phyloP scores from a whole-genome alignment of 2,888 invertebrate species.

The Polylopha cassiicola region DNA sequence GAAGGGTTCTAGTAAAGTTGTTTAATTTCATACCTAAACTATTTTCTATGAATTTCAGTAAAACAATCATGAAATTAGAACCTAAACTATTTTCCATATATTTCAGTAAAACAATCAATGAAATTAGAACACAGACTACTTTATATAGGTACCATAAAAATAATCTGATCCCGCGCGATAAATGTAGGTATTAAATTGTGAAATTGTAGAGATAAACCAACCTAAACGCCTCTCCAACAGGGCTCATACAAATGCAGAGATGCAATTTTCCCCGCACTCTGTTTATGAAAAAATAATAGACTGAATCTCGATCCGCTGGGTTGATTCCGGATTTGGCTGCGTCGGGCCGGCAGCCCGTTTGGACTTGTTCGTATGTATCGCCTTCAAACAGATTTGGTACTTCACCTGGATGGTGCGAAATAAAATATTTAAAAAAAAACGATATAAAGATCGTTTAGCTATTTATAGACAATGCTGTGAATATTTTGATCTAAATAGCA shows the following conservation, averaged over 20 bases:
- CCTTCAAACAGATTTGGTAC: slow-evolving; percentile 94
- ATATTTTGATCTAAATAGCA: too few species aligned
- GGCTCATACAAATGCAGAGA: slow-evolving; percentile 93
- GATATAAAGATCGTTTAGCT: too few species aligned
- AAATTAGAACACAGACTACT: too few species aligned
- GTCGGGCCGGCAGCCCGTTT: slow-evolving; percentile 83
- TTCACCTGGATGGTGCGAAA: slow-evolving; percentile 76
- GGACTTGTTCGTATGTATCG: slow-evolving; percentile 90
- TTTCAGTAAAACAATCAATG: too few species aligned
- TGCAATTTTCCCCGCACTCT: slow-evolving; percentile 90
- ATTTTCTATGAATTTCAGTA: too few species aligned
- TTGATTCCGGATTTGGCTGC: slow-evolving; percentile 83
- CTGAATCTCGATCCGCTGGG: slow-evolving; percentile 84
- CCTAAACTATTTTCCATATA: too few species aligned
- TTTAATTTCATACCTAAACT: too few species aligned
- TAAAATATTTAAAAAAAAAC: neutral
- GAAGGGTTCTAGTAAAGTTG: too few species aligned
- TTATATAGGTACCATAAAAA: too few species aligned
- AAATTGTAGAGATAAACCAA: slow-evolving; percentile 31
- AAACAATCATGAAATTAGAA: too few species aligned
- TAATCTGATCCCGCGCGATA: neutral
- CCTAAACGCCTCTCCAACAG: slow-evolving; percentile 92
- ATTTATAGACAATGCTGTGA: too few species aligned
- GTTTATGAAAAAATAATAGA: slow-evolving; percentile 91
- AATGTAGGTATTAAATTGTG: neutral